Conservation (phyloP, 2,797 vertebrate genomes). For the Tenualosa ilisha region DNA sequence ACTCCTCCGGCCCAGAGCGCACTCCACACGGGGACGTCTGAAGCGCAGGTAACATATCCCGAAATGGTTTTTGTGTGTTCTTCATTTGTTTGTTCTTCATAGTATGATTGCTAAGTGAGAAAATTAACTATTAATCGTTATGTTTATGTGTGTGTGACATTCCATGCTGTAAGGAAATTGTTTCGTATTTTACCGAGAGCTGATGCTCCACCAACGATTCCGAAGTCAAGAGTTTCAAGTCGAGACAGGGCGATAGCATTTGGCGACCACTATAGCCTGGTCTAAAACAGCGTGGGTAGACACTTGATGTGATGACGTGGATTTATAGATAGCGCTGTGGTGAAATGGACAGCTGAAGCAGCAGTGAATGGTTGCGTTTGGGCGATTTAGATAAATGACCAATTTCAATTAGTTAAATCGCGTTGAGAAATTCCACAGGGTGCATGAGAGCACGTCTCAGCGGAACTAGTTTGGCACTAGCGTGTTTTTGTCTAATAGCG, state of each 20-base stretch:
- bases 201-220: background rate
- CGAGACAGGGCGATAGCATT: background rate
- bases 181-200: background rate
- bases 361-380: slow-evolving; percentile 8
- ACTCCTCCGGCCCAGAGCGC: background rate
- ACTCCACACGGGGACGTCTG: background rate
- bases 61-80: background rate
- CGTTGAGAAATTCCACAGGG: background rate
- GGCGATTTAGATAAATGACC: background rate
- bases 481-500: background rate
- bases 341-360: background rate
- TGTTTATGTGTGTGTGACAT: background rate
- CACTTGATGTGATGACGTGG: slow-evolving; percentile 18
- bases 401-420: slow-evolving; percentile 9
- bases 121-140: background rate
- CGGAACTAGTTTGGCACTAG: background rate
- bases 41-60: slow-evolving; percentile 2
- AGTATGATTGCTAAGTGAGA: background rate
- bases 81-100: background rate
- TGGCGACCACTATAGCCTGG: background rate
- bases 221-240: slow-evolving; percentile 6
- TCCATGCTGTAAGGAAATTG: background rate
- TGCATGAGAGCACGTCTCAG: background rate
- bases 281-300: slow-evolving; percentile 27
- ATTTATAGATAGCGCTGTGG: slow-evolving; percentile 22